These are phyloP conservation scores for Betta splendens DNA, from an alignment of 2,797 vertebrate genomes.

Conservation along the genomic window DNA sequence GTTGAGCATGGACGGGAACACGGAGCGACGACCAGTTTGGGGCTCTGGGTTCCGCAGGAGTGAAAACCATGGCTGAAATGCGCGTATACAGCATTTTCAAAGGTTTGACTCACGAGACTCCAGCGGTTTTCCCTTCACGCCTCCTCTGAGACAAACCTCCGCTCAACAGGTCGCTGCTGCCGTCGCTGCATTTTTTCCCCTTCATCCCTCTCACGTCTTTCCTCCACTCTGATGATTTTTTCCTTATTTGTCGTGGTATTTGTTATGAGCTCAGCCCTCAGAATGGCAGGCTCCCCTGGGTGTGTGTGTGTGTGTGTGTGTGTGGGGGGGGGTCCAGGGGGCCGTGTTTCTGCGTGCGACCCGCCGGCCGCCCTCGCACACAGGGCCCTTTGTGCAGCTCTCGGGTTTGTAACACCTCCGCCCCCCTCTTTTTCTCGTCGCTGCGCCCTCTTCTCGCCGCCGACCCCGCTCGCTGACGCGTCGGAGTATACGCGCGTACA, in stretches of 20 bases:
- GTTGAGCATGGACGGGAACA: slow-evolving; percentile 23
- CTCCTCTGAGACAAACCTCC: slow-evolving; percentile 45
- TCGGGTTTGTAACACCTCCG: slow-evolving; percentile 75
- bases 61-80: slow-evolving; percentile 47
- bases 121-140: slow-evolving; percentile 50
- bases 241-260: slow-evolving; percentile 76
- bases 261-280: slow-evolving; percentile 69
- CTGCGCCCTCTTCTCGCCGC: slow-evolving; percentile 43
- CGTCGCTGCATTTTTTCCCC: slow-evolving; percentile 8
- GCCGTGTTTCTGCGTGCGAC: slow-evolving; percentile 56
- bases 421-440: slow-evolving; percentile 58
- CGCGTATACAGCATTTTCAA: no score
- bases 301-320: no score
- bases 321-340: slow-evolving; percentile 46
- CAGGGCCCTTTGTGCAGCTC: slow-evolving; percentile 76
- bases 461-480: slow-evolving; percentile 62
- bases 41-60: slow-evolving; percentile 28
- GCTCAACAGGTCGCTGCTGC: slow-evolving; percentile 36
- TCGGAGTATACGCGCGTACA: slow-evolving; percentile 53
- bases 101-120: slow-evolving; percentile 57
- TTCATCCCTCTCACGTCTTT: slow-evolving; percentile 35
- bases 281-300: slow-evolving; percentile 58
- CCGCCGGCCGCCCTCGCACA: slow-evolving; percentile 73
- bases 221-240: slow-evolving; percentile 62
- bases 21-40: slow-evolving; percentile 28